phyloP scores from a whole-genome alignment of 2,113 vertebrate species.

The Hymenochirus boettgeri region DNA sequence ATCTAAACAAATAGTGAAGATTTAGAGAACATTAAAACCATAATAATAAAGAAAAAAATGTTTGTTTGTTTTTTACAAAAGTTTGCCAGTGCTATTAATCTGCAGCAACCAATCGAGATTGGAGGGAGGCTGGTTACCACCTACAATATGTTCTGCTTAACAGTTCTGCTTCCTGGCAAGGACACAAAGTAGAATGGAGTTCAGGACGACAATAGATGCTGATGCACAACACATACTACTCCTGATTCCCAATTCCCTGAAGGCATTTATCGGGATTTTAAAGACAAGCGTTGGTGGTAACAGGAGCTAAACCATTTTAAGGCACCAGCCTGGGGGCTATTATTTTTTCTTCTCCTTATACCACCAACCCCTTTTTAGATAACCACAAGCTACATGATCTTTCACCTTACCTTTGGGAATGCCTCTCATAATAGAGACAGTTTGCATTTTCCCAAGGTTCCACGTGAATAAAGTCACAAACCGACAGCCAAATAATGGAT shows the following conservation, averaged over 20 bases:
- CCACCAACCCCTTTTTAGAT: conserved; percentile 32
- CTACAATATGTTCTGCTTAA: too few species aligned
- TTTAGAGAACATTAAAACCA: too few species aligned
- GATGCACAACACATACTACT: too few species aligned
- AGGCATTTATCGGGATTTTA: conserved; percentile 22
- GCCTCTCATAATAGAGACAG: conserved; percentile 18
- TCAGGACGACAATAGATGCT: too few species aligned
- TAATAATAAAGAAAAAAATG: too few species aligned
- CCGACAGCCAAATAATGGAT: conserved; percentile 36
- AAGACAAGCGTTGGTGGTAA: conserved; percentile 34
- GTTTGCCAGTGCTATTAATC: too few species aligned
- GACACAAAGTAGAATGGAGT: too few species aligned
- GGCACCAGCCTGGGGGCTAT: conserved; percentile 14
- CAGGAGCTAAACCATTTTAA: conserved; percentile 23
- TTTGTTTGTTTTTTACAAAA: too few species aligned
- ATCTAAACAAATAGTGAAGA: too few species aligned
- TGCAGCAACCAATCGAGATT: too few species aligned
- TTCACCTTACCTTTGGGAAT: conserved; percentile 52
- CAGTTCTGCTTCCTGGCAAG: too few species aligned
- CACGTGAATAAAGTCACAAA: conserved; percentile 36
- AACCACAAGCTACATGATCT: conserved; percentile 44
- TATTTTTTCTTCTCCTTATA: conserved; percentile 27
- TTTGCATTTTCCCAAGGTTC: conserved; percentile 37
- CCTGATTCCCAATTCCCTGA: background rate
- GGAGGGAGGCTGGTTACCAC: too few species aligned